phyloP scores from a whole-genome alignment of 2,113 vertebrate species.

The Microcebus ravelobensis region DNA sequence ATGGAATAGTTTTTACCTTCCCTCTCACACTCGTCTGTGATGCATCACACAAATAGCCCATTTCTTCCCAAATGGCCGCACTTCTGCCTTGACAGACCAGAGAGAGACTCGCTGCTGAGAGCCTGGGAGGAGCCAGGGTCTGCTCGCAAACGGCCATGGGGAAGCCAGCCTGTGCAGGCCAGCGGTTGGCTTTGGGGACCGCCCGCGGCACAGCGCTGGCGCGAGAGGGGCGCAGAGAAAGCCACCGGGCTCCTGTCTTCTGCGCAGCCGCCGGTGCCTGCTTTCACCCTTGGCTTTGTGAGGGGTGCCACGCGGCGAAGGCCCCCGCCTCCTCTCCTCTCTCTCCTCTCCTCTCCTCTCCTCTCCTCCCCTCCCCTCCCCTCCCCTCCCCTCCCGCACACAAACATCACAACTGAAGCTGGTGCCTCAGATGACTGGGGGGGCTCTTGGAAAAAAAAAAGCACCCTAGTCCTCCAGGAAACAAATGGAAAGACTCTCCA shows the following conservation, averaged over 20 bases:
- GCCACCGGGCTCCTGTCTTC: no score
- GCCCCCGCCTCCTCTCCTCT: no score
- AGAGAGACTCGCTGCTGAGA: background rate
- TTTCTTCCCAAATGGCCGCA: background rate
- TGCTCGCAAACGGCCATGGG: background rate
- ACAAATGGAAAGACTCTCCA: background rate
- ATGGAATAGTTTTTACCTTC: constrained; percentile 52
- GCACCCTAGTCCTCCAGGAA: background rate
- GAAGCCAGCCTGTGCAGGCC: background rate
- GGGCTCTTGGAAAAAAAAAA: background rate
- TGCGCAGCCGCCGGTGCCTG: no score
- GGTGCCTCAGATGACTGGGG: background rate
- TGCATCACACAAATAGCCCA: background rate
- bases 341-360: no score
- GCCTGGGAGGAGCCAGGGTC: background rate
- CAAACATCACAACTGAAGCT: background rate
- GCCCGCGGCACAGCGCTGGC: no score
- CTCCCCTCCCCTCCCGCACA: no score
- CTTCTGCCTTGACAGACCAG: background rate
- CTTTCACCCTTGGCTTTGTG: no score
- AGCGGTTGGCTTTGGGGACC: background rate
- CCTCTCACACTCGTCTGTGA: constrained; percentile 29
- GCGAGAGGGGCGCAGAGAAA: no score
- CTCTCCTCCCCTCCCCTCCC: no score
- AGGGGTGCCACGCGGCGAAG: no score